phyloP scores from a whole-genome alignment of 2,797 vertebrate genomes.

The Thamnophis elegans region DNA sequence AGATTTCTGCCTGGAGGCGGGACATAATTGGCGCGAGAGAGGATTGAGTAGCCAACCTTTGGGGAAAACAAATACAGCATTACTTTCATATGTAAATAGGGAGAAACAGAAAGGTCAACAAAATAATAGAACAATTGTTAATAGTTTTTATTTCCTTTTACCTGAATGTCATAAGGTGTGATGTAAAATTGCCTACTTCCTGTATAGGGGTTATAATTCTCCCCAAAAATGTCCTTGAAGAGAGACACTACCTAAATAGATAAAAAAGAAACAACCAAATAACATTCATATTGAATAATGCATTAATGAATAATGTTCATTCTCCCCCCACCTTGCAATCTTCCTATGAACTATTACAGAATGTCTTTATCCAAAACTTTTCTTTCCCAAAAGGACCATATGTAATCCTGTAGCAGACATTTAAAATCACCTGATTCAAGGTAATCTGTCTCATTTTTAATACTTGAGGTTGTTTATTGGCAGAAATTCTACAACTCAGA shows the following conservation, averaged over 20 bases:
- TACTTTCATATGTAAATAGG: neutral
- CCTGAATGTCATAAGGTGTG: constrained; percentile 91
- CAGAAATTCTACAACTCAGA: neutral
- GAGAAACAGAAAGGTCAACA: neutral
- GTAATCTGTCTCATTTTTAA: neutral
- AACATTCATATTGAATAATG: neutral
- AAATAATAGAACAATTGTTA: too few relatives aligned
- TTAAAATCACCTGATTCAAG: neutral
- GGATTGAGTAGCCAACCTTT: constrained; percentile 90
- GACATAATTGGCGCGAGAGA: constrained; percentile 81
- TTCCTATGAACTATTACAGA: neutral
- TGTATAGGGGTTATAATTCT: constrained; percentile 77
- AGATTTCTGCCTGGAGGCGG: constrained; percentile 74
- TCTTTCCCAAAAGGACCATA: neutral
- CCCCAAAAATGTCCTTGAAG: constrained; percentile 86
- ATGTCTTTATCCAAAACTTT: neutral
- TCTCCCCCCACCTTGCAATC: neutral
- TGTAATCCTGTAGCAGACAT: neutral
- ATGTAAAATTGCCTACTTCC: constrained; percentile 89
- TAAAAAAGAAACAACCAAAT: constrained; percentile 13
- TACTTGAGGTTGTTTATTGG: neutral
- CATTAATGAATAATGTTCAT: neutral
- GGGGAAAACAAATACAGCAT: constrained; percentile 2
- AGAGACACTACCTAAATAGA: constrained; percentile 80
- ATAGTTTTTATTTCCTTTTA: constrained; percentile 55